These are phyloP conservation scores for Phalacrocorax pelagicus DNA, from an alignment of 2,113 vertebrate genomes.

Conservation along the genomic window DNA sequence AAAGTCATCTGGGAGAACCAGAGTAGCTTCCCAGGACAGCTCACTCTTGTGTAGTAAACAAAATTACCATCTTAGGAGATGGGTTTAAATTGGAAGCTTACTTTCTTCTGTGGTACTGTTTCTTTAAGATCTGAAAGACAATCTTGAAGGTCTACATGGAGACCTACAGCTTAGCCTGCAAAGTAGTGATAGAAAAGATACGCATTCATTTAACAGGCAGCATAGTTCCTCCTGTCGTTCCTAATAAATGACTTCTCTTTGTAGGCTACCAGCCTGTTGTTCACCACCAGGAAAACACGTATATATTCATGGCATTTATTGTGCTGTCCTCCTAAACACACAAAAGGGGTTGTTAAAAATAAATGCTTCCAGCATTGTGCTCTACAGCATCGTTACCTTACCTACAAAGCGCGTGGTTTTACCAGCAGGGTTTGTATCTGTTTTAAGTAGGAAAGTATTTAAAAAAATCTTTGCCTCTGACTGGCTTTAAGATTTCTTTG, in stretches of 20 bases:
- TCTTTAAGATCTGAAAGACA: neutral
- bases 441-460: neutral
- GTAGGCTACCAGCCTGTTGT: neutral
- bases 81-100: neutral
- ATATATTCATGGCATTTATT: neutral
- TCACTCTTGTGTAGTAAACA: neutral
- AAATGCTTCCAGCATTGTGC: neutral
- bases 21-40: neutral
- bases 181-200: neutral
- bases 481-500: neutral
- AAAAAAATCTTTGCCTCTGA: neutral
- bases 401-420: neutral
- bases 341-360: neutral
- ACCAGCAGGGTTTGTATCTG: neutral
- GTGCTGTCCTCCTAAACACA: neutral
- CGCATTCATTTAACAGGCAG: neutral
- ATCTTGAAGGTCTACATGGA: neutral
- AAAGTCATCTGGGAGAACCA: neutral
- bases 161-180: neutral
- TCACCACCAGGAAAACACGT: neutral
- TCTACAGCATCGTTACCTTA: accelerated
- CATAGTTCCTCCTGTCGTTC: neutral
- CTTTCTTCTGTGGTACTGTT: neutral
- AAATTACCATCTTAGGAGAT: neutral
- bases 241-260: neutral